Conservation (phyloP, 2,113 vertebrate genomes). For the Mola mola region DNA sequence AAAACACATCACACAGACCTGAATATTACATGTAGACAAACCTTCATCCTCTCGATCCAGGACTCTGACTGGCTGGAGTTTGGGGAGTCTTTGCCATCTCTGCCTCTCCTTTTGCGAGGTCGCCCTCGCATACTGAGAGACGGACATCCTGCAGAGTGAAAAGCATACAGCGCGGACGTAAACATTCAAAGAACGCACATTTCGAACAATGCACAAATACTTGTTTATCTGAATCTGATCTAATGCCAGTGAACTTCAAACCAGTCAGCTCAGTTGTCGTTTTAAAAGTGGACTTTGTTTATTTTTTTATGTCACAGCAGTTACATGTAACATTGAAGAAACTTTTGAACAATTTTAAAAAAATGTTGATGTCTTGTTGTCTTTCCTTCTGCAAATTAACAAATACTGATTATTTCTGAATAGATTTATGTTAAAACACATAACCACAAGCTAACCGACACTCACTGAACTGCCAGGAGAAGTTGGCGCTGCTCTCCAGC, state of each 20-base stretch:
- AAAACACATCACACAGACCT: too few relatives aligned
- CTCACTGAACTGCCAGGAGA: constrained; percentile 83
- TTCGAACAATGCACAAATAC: too few relatives aligned
- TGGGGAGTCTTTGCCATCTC: constrained; percentile 66
- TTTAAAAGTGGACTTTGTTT: too few relatives aligned
- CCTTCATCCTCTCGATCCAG: constrained; percentile 83
- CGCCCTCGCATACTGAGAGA: constrained; percentile 83
- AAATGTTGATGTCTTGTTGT: too few relatives aligned
- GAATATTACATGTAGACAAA: constrained; percentile 27
- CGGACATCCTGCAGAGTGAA: constrained; percentile 71
- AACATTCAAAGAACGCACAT: not conserved
- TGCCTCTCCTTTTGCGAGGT: constrained; percentile 79
- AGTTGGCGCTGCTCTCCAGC: constrained; percentile 74
- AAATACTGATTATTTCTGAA: too few relatives aligned
- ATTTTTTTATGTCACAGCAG: too few relatives aligned
- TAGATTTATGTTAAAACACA: too few relatives aligned
- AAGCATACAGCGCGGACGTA: not conserved
- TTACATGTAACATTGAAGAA: too few relatives aligned
- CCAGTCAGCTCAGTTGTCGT: too few relatives aligned
- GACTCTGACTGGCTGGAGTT: constrained; percentile 73
- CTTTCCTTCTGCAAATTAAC: not conserved
- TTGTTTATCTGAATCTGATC: too few relatives aligned
- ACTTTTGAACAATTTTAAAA: too few relatives aligned
- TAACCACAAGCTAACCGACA: not conserved
- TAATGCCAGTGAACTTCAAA: too few relatives aligned